Evolutionary conservation across 2,888 invertebrate genomes (phyloP).

Genomic region (Eupithecia insigniata): DNA sequence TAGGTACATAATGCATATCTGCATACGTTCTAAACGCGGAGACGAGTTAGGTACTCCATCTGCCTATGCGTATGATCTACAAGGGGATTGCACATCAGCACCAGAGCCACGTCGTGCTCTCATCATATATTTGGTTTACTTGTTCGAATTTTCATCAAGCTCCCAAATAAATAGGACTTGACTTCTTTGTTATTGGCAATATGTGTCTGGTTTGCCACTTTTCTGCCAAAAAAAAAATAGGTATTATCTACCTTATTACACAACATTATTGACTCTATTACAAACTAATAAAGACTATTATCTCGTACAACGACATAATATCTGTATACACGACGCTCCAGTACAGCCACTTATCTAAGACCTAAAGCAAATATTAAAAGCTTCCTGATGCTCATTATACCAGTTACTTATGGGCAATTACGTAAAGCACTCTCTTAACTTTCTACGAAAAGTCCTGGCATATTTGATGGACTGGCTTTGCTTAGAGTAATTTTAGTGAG

Average conservation of each 20-base stretch:
- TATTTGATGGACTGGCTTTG: constrained; percentile 12
- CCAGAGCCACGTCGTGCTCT: no score
- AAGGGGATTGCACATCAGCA: no score
- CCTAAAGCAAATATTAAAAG: constrained; percentile 49
- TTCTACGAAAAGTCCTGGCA: constrained; percentile 13
- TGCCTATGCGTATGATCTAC: no score
- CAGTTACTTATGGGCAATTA: constrained; percentile 53
- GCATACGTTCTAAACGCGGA: no score
- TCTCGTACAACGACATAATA: constrained; percentile 31
- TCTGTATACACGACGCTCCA: constrained; percentile 20
- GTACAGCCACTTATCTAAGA: constrained; percentile 38
- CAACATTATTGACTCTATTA: constrained; percentile 7
- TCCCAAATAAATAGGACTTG: no score
- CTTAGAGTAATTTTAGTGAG: neutral
- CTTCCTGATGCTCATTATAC: constrained; percentile 53
- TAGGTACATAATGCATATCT: no score
- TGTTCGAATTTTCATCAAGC: no score
- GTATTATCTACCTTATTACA: neutral
- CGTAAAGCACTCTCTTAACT: constrained; percentile 45
- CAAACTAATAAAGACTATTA: constrained; percentile 18
- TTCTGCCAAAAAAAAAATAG: neutral
- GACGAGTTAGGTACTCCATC: no score
- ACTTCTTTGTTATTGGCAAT: no score
- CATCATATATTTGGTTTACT: no score
- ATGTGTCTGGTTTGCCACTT: no score